Base-by-base conservation (phyloP, 2,113 vertebrate species). In the Hipposideros armiger region DNA sequence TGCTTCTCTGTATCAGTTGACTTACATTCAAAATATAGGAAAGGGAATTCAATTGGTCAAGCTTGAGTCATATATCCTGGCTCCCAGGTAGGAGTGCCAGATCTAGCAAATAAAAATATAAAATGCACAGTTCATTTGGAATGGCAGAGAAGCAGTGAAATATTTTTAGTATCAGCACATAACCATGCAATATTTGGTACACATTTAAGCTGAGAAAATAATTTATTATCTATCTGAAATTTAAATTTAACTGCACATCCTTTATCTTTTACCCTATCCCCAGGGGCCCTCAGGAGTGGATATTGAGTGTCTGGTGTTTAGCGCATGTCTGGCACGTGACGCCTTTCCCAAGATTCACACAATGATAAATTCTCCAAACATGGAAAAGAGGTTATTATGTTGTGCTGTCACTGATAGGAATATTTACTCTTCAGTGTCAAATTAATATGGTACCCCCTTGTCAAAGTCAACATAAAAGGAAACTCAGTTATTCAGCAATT, bases 161-260 rank as follows among this genome's bases (percentile, higher is more conserved):
- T 52, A 52, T 47, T 69, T 70, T 76, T n/a, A 45, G 28, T 56
- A 4, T 62, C 60, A 54, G 28, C 82, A 74, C 62, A 78, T n/a
- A 15, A 15, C 42, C 36, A 40, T 62, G 50, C 8, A 52, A 73
- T 91, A 83, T 73, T 73, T 60, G 30, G 17, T 54, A 45, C 10
- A n/a, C 76, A 69, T 4, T 78, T 84, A 88, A 4, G 70, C 3
- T 66, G 11, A 89, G 58, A 60, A 50, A 77, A 58, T 54, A 32
- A 32, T 8, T 77, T 77, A 19, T 36, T 94, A 45, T 72, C 74
- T 85, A 92, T 85, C 84, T 94, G 58, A 81, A 85, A 69, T 81
- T 82, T 9, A 67, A 26, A 91, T 66, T 45, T 90, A 80, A 73
- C 54, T 56, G 54, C 17, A 16, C 6, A 56, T 56, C 17, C 19